These are phyloP conservation scores for Cerastis leucographa DNA, from an alignment of 2,888 invertebrate genomes.

Conservation along the genomic window DNA sequence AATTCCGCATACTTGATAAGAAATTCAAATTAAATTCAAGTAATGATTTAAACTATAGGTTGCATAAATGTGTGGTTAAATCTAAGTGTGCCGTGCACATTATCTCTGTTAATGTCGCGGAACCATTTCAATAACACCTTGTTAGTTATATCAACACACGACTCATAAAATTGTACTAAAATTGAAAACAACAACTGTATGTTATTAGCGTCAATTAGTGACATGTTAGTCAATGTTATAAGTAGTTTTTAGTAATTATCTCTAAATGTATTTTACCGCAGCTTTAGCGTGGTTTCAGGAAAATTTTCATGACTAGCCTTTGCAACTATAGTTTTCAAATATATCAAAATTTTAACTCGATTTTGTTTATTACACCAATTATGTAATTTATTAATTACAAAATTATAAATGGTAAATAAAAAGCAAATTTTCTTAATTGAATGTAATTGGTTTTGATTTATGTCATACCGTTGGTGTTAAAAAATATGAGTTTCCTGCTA, in stretches of 20 bases:
- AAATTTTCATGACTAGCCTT: neutral
- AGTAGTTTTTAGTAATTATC: constrained; percentile 47
- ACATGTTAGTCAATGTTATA: constrained; percentile 55
- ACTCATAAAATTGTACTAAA: constrained; percentile 67
- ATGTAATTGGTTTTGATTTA: constrained; percentile 72
- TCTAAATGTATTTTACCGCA: constrained; percentile 26
- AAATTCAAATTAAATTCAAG: constrained; percentile 48
- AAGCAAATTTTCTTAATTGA: constrained; percentile 72
- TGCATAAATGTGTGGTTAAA: constrained; percentile 41
- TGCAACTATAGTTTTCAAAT: neutral
- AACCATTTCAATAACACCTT: constrained; percentile 68
- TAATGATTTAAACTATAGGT: constrained; percentile 37
- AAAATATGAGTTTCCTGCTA: constrained; percentile 49
- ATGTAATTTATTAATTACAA: constrained; percentile 42
- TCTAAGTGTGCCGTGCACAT: constrained; percentile 29
- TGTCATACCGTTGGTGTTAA: constrained; percentile 54
- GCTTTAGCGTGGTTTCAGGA: constrained; percentile 10
- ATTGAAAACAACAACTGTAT: constrained; percentile 65
- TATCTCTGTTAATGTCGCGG: constrained; percentile 60
- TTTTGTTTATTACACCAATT: constrained; percentile 16
- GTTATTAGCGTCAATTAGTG: constrained; percentile 69
- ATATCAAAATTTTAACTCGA: constrained; percentile 7
- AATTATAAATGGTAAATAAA: constrained; percentile 58
- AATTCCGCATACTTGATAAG: constrained; percentile 43
- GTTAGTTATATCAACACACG: constrained; percentile 67